Percentiles rank a stretch among this genome's conserved stretches.
Evolutionary conservation across 2,113 vertebrate species (phyloP).

Genomic region (Amblyopsis rosae): DNA sequence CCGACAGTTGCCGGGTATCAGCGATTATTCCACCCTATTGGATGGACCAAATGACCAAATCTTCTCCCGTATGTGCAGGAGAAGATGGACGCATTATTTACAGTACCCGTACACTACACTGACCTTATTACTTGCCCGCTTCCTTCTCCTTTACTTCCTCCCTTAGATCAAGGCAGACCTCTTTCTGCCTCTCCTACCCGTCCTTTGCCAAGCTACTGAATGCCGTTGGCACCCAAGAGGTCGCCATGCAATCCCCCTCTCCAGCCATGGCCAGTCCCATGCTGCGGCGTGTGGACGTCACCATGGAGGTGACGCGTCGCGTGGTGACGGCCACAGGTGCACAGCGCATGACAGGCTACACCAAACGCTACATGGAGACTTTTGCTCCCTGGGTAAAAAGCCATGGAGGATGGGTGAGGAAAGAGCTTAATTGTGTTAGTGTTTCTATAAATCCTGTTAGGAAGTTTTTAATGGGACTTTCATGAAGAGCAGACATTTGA

Average conservation of each 20-base stretch:
- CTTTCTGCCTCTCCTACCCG: constrained; percentile 71
- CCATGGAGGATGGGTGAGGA: constrained; percentile 77
- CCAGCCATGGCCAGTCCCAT: constrained; percentile 61
- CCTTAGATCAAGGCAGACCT: constrained; percentile 67
- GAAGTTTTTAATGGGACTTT: background rate
- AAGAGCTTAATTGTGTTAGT: background rate
- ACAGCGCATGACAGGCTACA: constrained; percentile 67
- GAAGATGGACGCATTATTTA: no score
- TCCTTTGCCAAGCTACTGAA: constrained; percentile 73
- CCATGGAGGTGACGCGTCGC: constrained; percentile 76
- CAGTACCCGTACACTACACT: background rate
- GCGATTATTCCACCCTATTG: no score
- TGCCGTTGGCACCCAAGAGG: constrained; percentile 38
- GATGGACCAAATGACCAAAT: no score
- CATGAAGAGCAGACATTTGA: no score
- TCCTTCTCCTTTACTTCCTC: background rate
- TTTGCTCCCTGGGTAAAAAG: constrained; percentile 75
- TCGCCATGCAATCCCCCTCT: background rate
- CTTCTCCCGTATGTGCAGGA: background rate
- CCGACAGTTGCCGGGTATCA: no score
- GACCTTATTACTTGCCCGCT: background rate
- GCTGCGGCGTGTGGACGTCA: constrained; percentile 68
- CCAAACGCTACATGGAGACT: constrained; percentile 75
- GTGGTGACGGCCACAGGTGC: constrained; percentile 74
- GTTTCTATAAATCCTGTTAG: background rate